Base-by-base conservation (phyloP, 2,797 vertebrate species). In the Merluccius polli region DNA sequence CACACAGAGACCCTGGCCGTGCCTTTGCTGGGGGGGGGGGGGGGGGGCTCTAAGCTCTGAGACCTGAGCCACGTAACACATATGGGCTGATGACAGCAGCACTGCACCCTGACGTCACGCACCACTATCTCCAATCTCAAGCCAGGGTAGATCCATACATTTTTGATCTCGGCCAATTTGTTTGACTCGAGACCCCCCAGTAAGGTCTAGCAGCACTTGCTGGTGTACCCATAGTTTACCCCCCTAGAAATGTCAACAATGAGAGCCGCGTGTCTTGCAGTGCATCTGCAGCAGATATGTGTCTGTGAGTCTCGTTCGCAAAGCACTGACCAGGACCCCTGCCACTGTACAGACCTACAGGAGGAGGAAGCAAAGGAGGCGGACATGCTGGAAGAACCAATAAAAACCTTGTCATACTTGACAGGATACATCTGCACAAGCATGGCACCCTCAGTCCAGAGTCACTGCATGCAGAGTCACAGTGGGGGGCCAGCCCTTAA, bases 391-490 rank as follows among this genome's bases (percentile, higher is more conserved):
- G 91, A 91, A 33, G 48, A 82, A 52, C 48, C 48, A 48, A 48
- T 48, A 89, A 92, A n/a, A 90, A 89, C 88, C 85, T 90, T 76
- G 91, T 91, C 92, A 93, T 95, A 93, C 90, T 94, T 93, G 90
- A 92, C 85, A 92, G 92, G 89, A 85, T 76, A 84, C 83, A 79
- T 89, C 88, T 90, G 93, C 87, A 90, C 92, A 94, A 94, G 93
- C 93, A 94, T 94, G 93, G 92, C 90, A 84, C 87, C 93, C 87
- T 93, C 85, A 84, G 87, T 91, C 93, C 91, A 92, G 86, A 92
- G 87, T 92, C 89, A 94, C 92, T 93, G 91, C 94, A 95, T 94
- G 93, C 93, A 82, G 91, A 92, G 90, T 92, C 92, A 93, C 88
- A 89, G 89, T 91, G 90, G 91, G 90, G 91, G 88, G 86, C 89